Evolutionary conservation across 1,140 invertebrate genomes (phyloP), one percentile per base, ranked within the genome.

Genomic region (Lepidurus packardi): DNA sequence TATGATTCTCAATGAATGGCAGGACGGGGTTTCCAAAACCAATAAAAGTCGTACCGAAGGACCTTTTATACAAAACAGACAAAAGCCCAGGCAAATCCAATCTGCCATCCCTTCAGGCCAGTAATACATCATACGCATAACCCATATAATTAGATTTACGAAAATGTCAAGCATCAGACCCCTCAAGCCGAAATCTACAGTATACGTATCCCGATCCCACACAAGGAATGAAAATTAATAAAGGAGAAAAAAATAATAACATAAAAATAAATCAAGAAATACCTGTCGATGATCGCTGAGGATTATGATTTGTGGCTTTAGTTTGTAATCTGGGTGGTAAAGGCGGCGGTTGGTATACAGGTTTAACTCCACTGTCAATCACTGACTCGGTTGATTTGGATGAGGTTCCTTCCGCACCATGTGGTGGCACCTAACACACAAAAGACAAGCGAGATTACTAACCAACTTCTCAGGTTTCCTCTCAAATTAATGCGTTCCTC

Each of bases 261-360:
- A 65, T 7, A 65, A 21, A 65, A 65, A 65, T 7, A 65, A 47
- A 65, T 65, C 53, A 65, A 65, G 53, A 65, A n/a, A 65, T 65
- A 65, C 53, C 53, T 65, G 53, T 21, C 13, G 53, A 65, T 13
- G 21, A 21, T 65, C 53, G 53, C 21, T 65, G 53, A 5, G 21
- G 21, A 21, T 65, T 65, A 21, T 65, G 53, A 21, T 65, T 65
- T 13, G 53, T 65, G 53, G 53, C 21, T 16, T 65, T 65, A 21
- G 53, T 21, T 65, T 65, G 53, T 65, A 65, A 65, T 65, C 53
- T 65, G 53, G 53, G 53, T 65, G 53, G 53, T 16, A 65, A 65
- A 65, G 53, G 53, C 53, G 53, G 53, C 21, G 53, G 53, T 21
- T 65, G 53, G 13, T 65, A 65, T 13, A 65, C 53, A 7, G 53